Evolutionary conservation across 1,140 invertebrate species (phyloP).

Genomic region (Pteromalus puparum): DNA sequence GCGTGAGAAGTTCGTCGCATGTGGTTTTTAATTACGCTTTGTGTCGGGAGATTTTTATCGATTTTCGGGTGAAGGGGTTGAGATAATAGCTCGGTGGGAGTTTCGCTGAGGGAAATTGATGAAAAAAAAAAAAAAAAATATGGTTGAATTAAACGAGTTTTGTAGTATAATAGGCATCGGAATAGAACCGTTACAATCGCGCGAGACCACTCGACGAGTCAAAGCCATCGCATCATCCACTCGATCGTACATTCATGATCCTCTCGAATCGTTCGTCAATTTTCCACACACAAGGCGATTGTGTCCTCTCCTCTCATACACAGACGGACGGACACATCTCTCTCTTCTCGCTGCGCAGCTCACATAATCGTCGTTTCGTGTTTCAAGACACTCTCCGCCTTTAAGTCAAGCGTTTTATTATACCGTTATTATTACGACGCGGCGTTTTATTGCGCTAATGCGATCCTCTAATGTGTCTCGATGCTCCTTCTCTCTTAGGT

Average conservation of each 20-base stretch:
- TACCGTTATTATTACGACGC: constrained; percentile 41
- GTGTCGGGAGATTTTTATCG: neutral
- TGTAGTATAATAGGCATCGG: too few species aligned
- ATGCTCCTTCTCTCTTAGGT: neutral
- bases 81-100: too few species aligned
- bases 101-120: too few species aligned
- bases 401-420: constrained; percentile 42
- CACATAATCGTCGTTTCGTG: neutral
- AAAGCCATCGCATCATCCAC: neutral
- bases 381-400: neutral
- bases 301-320: neutral
- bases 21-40: neutral
- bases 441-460: constrained; percentile 28
- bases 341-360: neutral
- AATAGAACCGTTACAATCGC: too few species aligned
- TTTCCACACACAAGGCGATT: neutral
- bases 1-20: neutral
- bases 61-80: neutral
- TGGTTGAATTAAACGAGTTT: too few species aligned
- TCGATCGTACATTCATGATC: constrained; percentile 12
- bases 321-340: neutral
- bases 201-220: too few species aligned
- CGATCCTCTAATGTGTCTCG: constrained; percentile 24
- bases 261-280: constrained; percentile 6
- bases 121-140: too few species aligned